Conservation (phyloP, 2,888 invertebrate genomes). For the Microctonus brassicae region DNA sequence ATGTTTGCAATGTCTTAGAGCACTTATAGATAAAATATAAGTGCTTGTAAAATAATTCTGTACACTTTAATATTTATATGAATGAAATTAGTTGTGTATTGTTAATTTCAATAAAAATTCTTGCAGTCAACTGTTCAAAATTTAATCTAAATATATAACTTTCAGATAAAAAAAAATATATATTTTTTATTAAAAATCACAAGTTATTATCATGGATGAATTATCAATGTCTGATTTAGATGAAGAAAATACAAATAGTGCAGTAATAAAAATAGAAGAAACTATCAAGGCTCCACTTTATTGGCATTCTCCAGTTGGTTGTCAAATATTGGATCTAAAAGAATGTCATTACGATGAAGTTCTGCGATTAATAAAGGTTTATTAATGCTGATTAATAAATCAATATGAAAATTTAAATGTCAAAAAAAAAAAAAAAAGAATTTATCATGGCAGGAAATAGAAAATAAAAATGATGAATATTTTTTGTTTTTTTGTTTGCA, state of each 20-base stretch:
- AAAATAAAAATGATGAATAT: neutral
- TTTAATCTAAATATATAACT: neutral
- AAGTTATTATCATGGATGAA: neutral
- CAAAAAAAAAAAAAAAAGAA: neutral
- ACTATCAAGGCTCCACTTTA: constrained; percentile 52
- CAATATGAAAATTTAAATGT: too few species aligned
- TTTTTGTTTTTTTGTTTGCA: too few species aligned
- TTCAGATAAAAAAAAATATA: constrained; percentile 16
- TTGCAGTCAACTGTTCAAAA: neutral
- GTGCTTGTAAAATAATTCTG: neutral
- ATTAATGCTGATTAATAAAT: neutral
- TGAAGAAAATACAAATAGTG: constrained; percentile 39
- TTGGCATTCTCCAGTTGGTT: constrained; percentile 52
- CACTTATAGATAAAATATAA: neutral
- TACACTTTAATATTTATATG: neutral
- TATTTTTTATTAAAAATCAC: neutral
- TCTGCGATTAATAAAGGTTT: constrained; percentile 58
- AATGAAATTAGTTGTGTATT: neutral
- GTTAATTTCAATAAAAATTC: neutral
- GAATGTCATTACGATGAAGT: constrained; percentile 56
- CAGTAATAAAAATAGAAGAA: constrained; percentile 41
- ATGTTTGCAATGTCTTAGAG: neutral
- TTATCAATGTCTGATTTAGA: constrained; percentile 16
- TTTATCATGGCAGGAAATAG: too few species aligned
- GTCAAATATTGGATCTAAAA: constrained; percentile 55